phyloP scores from a whole-genome alignment of 1,140 invertebrate species.

The Bombus fervidus region DNA sequence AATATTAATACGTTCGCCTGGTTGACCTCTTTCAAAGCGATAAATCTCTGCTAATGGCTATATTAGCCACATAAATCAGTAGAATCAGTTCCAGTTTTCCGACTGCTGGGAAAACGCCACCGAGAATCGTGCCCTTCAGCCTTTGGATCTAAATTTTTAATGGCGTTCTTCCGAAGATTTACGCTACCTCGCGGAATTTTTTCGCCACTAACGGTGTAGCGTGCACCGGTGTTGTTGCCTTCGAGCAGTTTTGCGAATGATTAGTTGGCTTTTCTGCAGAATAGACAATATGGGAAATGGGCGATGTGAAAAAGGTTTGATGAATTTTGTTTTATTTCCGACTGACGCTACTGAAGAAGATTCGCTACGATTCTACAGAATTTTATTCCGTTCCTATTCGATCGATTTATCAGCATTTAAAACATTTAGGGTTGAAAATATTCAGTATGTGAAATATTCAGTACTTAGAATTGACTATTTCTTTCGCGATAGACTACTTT shows the following conservation, averaged over 20 bases:
- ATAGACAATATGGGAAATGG: background rate
- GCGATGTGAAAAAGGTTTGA: too few species aligned
- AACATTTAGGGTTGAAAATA: too few species aligned
- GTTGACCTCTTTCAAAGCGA: slow-evolving; percentile 24
- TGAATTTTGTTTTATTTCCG: too few species aligned
- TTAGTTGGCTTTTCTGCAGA: background rate
- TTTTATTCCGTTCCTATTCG: too few species aligned
- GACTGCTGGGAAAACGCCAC: background rate
- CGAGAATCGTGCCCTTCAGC: background rate
- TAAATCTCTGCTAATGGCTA: slow-evolving; percentile 57
- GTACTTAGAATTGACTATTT: too few species aligned
- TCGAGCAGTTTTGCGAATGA: background rate
- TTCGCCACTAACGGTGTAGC: background rate
- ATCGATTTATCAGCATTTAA: too few species aligned
- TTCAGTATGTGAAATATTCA: too few species aligned
- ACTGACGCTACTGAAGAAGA: too few species aligned
- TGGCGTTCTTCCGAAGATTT: background rate
- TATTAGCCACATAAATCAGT: slow-evolving; percentile 53
- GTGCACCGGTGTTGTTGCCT: background rate
- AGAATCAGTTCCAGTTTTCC: slow-evolving; percentile 42
- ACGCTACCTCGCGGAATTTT: background rate
- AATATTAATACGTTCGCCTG: slow-evolving; percentile 53
- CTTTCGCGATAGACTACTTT: too few species aligned
- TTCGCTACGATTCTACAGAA: too few species aligned
- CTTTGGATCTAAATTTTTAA: background rate